Evolutionary conservation across 2,797 vertebrate species (phyloP), one percentile per base, ranked within the genome.

Genomic region (Aphelocoma californica): DNA sequence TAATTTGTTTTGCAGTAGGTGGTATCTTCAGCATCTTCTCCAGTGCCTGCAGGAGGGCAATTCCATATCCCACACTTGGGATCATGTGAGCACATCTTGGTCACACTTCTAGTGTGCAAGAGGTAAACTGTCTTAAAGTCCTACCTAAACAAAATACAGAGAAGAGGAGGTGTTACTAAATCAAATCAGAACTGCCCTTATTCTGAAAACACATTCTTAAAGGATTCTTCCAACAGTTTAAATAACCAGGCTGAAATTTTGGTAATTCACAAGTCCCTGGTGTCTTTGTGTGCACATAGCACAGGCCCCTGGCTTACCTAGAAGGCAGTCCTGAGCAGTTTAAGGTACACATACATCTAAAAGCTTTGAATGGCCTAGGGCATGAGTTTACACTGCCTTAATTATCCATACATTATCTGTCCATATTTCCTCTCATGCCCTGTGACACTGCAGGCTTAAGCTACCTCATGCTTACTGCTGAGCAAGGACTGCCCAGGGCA

Each of bases 401-500:
- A 65, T 92, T 40, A 71, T 80, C 21, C 18, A 28, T 15, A 60
- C 32, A 23, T 77, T 80, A 60, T 58, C 67, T 85, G 31, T 23
- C 47, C 13, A 6, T 18, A 23, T 77, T 85, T 94, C 26, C 40
- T 77, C 69, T 90, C 51, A 24, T 60, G 70, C 62, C 62, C 67
- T 73, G 60, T 67, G 29, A 67, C 56, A 69, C 60, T n/a, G 34
- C 25, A 74, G 69, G 53, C 28, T 82, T 70, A 48, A 91, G n/a
- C 44, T 62, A 23, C 36, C 56, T 91, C 74, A 66, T 20, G 18
- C 14, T 83, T 51, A 66, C 29, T 54, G 40, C 62, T 81, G 48
- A 87, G 45, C 64, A 89, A 85, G 53, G 64, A 87, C 85, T 92
- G 74, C 84, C 64, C 60, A 24, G 28, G 36, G 84, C 64, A 56